phyloP scores from a whole-genome alignment of 2,797 vertebrate species.

The Neolamprologus multifasciatus region DNA sequence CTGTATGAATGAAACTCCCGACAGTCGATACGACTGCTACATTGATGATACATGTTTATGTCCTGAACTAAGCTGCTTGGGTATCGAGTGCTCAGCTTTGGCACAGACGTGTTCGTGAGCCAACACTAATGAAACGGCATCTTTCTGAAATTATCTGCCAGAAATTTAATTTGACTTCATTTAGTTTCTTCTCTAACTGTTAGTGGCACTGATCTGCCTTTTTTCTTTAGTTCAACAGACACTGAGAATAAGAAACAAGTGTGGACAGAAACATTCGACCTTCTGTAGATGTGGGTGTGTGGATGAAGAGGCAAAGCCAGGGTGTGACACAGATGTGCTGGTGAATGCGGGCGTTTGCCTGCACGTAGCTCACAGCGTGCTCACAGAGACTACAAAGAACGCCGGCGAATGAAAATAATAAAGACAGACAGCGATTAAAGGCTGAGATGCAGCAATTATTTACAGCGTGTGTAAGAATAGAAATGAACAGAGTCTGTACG shows the following conservation, averaged over 20 bases:
- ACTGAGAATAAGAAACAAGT: neutral
- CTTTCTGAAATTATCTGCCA: neutral
- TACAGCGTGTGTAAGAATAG: neutral
- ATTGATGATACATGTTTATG: neutral
- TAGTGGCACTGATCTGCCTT: neutral
- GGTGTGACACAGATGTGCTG: neutral
- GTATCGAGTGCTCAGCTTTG: rapidly evolving
- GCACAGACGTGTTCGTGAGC: neutral
- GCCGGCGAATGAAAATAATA: neutral
- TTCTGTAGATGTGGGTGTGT: neutral
- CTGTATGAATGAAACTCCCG: neutral
- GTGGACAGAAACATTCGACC: neutral
- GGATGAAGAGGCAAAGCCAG: neutral
- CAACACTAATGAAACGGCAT: neutral
- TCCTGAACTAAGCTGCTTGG: neutral
- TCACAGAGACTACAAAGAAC: neutral
- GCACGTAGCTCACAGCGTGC: neutral
- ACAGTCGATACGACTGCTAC: neutral
- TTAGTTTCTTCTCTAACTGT: neutral
- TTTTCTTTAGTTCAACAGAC: neutral
- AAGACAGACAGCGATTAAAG: neutral
- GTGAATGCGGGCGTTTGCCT: neutral
- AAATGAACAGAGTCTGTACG: neutral
- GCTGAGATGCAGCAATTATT: neutral
- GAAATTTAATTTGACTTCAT: neutral